A percentile compares a stretch with the other conserved stretches of the same genome.
These are phyloP conservation scores for Eucera pruinosa DNA, from an alignment of 2,888 invertebrate genomes.

Conservation along the genomic window DNA sequence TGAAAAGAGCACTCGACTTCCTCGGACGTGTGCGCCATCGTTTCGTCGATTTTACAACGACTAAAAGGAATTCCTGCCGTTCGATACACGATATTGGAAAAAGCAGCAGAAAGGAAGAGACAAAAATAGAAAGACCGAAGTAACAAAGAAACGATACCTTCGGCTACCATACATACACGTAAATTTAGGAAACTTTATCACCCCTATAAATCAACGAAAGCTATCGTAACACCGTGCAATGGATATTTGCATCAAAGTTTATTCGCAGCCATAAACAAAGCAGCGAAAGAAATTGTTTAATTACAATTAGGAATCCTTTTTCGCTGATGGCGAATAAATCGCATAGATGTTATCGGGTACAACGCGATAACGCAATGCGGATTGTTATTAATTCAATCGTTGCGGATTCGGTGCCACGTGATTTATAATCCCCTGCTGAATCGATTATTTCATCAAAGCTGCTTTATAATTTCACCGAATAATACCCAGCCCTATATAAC, in stretches of 20 bases:
- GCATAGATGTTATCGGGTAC: neutral
- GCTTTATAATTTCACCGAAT: constrained; percentile 31
- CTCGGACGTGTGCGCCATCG: constrained; percentile 21
- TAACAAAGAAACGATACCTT: constrained; percentile 17
- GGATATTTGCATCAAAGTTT: neutral
- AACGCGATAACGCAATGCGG: constrained; percentile 30
- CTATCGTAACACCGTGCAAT: no score
- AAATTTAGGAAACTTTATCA: neutral
- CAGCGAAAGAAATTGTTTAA: neutral
- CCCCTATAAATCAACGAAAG: no score
- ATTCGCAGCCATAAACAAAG: neutral
- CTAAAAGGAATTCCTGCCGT: constrained; percentile 52
- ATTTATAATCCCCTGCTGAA: constrained; percentile 27
- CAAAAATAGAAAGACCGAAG: constrained; percentile 11
- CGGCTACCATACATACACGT: constrained; percentile 19
- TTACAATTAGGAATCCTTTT: neutral
- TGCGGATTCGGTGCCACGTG: constrained; percentile 18
- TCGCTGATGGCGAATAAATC: constrained; percentile 7
- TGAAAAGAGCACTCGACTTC: constrained; percentile 29
- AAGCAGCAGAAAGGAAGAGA: constrained; percentile 18
- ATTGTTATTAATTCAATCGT: constrained; percentile 47
- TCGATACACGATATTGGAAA: constrained; percentile 61
- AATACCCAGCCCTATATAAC: constrained; percentile 3
- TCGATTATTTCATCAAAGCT: constrained; percentile 47
- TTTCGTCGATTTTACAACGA: constrained; percentile 43